Evolutionary conservation across 2,113 vertebrate genomes (phyloP).

Genomic region (Catharus bicknelli): DNA sequence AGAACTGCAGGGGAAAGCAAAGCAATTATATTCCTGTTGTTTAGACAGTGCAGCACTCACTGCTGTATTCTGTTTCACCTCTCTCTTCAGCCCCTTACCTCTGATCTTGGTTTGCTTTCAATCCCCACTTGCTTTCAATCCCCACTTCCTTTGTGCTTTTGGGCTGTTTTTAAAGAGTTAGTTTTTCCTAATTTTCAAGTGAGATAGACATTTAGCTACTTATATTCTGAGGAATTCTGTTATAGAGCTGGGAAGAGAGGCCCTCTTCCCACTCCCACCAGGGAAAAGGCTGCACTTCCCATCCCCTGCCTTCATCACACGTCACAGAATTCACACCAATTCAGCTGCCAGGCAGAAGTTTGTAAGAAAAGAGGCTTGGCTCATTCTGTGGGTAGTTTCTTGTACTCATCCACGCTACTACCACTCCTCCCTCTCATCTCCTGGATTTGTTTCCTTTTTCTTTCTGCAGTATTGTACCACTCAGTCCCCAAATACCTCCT

Average conservation of each 20-base stretch:
- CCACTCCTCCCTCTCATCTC: not conserved
- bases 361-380: not conserved
- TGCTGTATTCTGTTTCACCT: not conserved
- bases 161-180: not conserved
- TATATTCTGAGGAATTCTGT: not conserved
- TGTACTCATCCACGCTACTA: not conserved
- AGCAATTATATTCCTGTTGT: not conserved
- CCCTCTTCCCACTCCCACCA: not conserved
- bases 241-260: not conserved
- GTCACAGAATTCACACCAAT: not conserved
- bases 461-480: not conserved
- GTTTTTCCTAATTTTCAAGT: not conserved
- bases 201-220: not conserved
- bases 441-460: not conserved
- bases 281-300: not conserved
- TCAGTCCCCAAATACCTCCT: not conserved
- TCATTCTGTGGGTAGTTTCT: not conserved
- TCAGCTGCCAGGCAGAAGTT: not conserved
- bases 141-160: not conserved
- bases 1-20: constrained; percentile 64
- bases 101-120: not conserved
- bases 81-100: not conserved
- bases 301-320: not conserved
- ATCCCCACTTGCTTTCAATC: not conserved
- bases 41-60: accelerated